A percentile compares a stretch with the other conserved stretches of the same genome.
phyloP scores from a whole-genome alignment of 2,888 invertebrate species.

The Microplitis manilae region DNA sequence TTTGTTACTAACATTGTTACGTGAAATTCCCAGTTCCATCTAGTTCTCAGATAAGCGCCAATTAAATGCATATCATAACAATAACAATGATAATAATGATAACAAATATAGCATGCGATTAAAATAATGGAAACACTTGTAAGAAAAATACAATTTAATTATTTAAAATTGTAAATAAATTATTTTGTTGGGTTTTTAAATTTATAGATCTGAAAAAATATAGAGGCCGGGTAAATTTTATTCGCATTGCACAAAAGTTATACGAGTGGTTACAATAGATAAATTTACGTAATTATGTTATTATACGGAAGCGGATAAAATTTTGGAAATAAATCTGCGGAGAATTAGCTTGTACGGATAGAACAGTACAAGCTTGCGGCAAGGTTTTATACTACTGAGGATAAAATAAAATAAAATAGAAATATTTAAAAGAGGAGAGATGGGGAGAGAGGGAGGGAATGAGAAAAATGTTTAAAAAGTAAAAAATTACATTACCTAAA shows the following conservation, averaged over 20 bases:
- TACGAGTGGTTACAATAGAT: not conserved
- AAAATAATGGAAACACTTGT: not conserved
- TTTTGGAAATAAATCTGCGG: not conserved
- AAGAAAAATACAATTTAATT: not conserved
- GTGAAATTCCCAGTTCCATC: too few relatives aligned
- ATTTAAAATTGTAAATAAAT: not conserved
- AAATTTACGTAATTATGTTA: not conserved
- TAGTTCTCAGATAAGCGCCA: not conserved
- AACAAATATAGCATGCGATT: not conserved
- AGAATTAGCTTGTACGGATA: not conserved
- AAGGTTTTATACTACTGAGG: not conserved
- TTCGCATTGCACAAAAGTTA: not conserved
- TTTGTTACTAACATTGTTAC: not conserved
- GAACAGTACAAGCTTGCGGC: not conserved
- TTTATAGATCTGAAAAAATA: not conserved
- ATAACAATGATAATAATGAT: not conserved
- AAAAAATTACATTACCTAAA: constrained; percentile 30
- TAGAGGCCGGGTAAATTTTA: not conserved
- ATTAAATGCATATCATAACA: not conserved
- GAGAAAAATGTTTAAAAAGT: constrained; percentile 3
- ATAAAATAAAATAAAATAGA: not conserved
- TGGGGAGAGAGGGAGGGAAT: not conserved
- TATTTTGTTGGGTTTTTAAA: not conserved
- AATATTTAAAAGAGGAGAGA: not conserved
- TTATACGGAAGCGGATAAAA: not conserved